Conservation (phyloP, 2,113 vertebrate species). For the Regulus satrapa region DNA sequence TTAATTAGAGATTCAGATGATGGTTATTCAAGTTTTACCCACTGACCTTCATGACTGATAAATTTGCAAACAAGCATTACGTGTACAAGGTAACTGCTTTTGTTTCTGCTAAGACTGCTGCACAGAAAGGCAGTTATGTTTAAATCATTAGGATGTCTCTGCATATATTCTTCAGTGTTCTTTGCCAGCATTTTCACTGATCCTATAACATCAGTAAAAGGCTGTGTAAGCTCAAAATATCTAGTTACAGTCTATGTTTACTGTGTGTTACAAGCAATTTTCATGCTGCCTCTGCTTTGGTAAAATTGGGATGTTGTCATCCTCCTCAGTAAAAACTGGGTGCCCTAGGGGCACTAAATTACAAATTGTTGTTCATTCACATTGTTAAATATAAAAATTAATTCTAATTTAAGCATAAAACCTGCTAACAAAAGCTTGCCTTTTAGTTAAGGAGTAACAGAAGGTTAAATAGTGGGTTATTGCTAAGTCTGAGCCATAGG, state of each 20-base stretch:
- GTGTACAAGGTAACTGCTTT: neutral
- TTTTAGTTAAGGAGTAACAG: neutral
- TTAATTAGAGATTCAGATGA: neutral
- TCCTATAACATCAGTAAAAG: neutral
- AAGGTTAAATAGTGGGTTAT: neutral
- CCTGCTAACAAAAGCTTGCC: neutral
- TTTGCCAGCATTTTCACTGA: neutral
- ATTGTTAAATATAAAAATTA: neutral
- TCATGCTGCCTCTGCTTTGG: neutral
- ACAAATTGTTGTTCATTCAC: neutral
- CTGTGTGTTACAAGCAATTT: neutral
- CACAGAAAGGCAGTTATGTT: neutral
- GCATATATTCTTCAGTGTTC: neutral
- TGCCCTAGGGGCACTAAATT: neutral
- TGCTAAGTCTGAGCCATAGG: neutral
- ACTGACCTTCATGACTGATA: neutral
- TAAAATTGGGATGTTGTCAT: neutral
- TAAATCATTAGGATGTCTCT: neutral
- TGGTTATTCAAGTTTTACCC: neutral
- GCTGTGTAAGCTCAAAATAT: neutral
- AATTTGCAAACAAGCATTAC: neutral
- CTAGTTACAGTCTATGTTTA: neutral
- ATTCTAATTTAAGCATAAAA: constrained; percentile 4
- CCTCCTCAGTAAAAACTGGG: neutral
- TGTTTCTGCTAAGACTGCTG: neutral